Conservation (phyloP, 2,888 invertebrate genomes). For the Drosophila yooni region DNA sequence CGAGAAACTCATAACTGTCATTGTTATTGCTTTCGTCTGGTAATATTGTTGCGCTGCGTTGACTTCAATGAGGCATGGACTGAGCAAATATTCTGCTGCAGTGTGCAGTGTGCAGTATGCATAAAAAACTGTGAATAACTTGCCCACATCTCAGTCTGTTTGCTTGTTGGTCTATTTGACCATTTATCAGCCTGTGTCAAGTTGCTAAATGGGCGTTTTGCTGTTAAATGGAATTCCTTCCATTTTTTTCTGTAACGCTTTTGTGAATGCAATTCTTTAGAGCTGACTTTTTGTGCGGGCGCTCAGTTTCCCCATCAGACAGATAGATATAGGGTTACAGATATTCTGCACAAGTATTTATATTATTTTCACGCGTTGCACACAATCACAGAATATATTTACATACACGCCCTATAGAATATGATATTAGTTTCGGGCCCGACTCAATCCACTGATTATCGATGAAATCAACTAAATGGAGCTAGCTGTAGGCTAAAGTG, state of each 20-base stretch:
- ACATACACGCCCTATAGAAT: background rate
- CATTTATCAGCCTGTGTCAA: slow-evolving; percentile 63
- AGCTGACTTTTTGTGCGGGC: background rate
- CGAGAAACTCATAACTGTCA: slow-evolving; percentile 66
- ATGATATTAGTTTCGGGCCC: background rate
- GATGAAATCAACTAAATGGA: slow-evolving; percentile 37
- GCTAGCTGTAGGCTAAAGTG: slow-evolving; percentile 12
- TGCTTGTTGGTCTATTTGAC: slow-evolving; percentile 23
- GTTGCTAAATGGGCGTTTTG: slow-evolving; percentile 64
- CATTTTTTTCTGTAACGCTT: background rate
- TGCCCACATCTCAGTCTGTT: background rate
- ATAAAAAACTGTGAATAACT: slow-evolving; percentile 27
- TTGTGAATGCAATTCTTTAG: slow-evolving; percentile 24
- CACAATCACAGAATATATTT: background rate
- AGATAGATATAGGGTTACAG: background rate
- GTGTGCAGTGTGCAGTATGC: slow-evolving; percentile 3
- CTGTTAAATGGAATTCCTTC: slow-evolving; percentile 51
- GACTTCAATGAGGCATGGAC: slow-evolving; percentile 62
- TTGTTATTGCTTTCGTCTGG: slow-evolving; percentile 58
- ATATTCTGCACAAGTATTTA: background rate
- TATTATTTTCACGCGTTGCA: background rate
- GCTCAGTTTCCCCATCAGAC: background rate
- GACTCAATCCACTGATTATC: background rate
- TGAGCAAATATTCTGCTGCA: slow-evolving; percentile 38
- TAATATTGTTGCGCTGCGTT: slow-evolving; percentile 61